Evolutionary conservation across 2,888 invertebrate species (phyloP).

Genomic region (Calameuta pallipes): DNA sequence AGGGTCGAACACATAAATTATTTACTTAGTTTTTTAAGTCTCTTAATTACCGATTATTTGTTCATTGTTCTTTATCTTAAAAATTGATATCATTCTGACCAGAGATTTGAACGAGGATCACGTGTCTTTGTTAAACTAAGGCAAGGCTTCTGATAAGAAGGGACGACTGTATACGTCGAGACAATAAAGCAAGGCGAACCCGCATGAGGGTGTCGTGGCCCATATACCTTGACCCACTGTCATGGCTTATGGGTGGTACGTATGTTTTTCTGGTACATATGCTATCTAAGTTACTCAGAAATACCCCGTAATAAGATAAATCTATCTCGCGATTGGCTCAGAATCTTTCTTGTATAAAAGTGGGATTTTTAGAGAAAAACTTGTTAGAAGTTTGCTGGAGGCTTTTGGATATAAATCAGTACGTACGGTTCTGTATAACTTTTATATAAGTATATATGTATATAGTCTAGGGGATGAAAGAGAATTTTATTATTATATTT

Average conservation of each 20-base stretch:
- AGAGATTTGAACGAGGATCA: not conserved
- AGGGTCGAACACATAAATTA: not conserved
- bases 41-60: not conserved
- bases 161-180: constrained; percentile 39
- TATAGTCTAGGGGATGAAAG: not conserved
- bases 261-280: not conserved
- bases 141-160: constrained; percentile 53
- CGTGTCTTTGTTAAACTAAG: constrained; percentile 32
- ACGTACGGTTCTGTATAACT: not conserved
- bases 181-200: constrained; percentile 51
- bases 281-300: not conserved
- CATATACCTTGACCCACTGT: constrained; percentile 65
- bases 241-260: constrained; percentile 48
- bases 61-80: not conserved
- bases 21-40: not conserved
- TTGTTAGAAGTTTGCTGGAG: constrained; percentile 17
- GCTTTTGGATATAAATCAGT: constrained; percentile 7
- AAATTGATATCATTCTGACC: not conserved
- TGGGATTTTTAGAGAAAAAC: constrained; percentile 13
- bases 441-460: not conserved
- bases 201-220: constrained; percentile 64
- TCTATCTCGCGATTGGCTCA: not conserved
- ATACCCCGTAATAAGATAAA: not conserved
- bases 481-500: not conserved
- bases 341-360: not conserved